These are phyloP conservation scores for Enteromius trimaculatus DNA, from an alignment of 2,797 vertebrate genomes.

Conservation along the genomic window DNA sequence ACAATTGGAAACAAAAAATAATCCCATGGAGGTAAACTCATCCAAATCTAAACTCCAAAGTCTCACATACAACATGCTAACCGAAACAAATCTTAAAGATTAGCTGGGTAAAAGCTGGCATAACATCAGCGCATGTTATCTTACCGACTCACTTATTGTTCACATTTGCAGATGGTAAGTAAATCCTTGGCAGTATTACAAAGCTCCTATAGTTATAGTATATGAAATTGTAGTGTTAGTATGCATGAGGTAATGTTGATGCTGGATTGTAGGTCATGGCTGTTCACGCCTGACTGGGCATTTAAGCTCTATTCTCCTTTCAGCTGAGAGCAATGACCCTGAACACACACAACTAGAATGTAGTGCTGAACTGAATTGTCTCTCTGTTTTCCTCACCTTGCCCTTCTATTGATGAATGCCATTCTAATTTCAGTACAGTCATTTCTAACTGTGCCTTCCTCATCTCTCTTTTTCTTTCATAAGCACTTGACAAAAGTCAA, in stretches of 20 bases:
- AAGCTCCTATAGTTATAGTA: neutral
- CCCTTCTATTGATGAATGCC: neutral
- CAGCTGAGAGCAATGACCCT: conserved; percentile 71
- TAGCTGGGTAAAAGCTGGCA: neutral
- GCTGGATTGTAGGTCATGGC: conserved; percentile 77
- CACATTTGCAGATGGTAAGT: neutral
- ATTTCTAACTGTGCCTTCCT: neutral
- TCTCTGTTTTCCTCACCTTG: neutral
- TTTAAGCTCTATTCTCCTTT: conserved; percentile 72
- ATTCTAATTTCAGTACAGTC: neutral
- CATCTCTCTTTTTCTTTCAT: neutral
- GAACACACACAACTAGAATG: conserved; percentile 68
- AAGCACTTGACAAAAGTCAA: neutral
- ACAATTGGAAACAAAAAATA: neutral
- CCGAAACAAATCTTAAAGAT: neutral
- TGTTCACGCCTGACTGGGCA: conserved; percentile 71
- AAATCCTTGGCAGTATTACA: neutral
- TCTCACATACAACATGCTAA: neutral
- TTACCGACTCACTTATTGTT: neutral
- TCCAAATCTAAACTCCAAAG: neutral
- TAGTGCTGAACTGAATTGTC: neutral
- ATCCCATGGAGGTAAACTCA: neutral
- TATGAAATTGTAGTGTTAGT: conserved; percentile 19
- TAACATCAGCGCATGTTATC: neutral
- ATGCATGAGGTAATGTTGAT: conserved; percentile 69